Evolutionary conservation across 2,113 vertebrate genomes (phyloP).

Genomic region (Actenoides lindsayi): DNA sequence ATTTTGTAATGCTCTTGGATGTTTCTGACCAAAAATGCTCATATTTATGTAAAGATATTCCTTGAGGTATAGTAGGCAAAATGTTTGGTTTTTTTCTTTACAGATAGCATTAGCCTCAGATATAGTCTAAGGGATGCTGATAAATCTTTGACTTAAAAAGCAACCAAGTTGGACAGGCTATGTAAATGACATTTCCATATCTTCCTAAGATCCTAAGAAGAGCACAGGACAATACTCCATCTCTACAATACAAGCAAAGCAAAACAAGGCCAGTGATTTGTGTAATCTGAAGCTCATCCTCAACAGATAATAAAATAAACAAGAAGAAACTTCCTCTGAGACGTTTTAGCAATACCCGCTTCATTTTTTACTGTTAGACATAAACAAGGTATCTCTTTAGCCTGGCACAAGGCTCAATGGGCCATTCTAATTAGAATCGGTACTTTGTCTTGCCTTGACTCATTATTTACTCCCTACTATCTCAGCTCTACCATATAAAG

Average conservation of each 20-base stretch:
- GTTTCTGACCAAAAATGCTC: neutral
- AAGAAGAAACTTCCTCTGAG: neutral
- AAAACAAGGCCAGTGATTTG: neutral
- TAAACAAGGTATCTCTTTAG: neutral
- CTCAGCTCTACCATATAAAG: neutral
- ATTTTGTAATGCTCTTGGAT: neutral
- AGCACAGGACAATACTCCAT: neutral
- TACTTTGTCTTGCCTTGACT: neutral
- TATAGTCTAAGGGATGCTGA: neutral
- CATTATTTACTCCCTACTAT: neutral
- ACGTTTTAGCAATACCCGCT: neutral
- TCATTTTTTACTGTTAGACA: neutral
- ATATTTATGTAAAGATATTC: neutral
- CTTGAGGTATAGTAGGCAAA: neutral
- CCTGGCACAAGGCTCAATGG: neutral
- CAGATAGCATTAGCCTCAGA: neutral
- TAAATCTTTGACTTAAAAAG: neutral
- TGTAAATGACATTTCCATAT: neutral
- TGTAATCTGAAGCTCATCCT: neutral
- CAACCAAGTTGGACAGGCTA: neutral
- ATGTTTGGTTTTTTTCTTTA: neutral
- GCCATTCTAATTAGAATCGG: accelerated
- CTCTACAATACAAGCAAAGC: neutral
- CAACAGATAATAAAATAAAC: neutral
- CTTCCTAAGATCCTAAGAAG: neutral